These are phyloP conservation scores for Ormyrus nitidulus DNA, from an alignment of 2,888 invertebrate genomes.

Conservation along the genomic window DNA sequence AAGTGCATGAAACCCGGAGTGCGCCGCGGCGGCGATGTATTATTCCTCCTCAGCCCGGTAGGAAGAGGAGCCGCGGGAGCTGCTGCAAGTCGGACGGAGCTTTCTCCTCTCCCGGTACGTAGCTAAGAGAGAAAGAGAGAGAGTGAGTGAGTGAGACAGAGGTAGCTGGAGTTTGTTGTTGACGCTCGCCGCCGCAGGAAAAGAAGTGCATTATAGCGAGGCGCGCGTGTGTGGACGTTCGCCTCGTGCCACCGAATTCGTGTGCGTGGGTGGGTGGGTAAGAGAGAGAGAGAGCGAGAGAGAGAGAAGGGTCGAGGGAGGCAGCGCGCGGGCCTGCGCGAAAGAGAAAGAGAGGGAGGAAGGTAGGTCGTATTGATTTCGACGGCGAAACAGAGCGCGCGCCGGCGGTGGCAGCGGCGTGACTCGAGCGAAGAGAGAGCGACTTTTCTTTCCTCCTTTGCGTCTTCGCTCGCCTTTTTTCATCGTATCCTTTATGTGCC, in stretches of 20 bases:
- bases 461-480: background rate
- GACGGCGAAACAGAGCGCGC: conserved; percentile 59
- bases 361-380: conserved; percentile 66
- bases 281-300: conserved; percentile 57
- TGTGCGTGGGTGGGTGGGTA: background rate
- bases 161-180: background rate
- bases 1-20: background rate
- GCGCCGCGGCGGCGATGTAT: no score
- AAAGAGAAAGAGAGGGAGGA: conserved; percentile 59
- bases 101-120: background rate
- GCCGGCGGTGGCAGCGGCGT: conserved; percentile 16
- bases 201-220: conserved; percentile 58
- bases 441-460: conserved; percentile 26
- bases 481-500: background rate
- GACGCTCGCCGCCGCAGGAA: conserved; percentile 58
- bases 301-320: conserved; percentile 28
- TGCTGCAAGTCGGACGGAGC: no score
- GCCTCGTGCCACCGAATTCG: background rate
- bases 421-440: conserved; percentile 17
- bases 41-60: no score
- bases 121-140: conserved; percentile 35
- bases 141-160: conserved; percentile 17
- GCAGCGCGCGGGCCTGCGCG: background rate
- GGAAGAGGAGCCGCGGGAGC: no score
- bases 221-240: conserved; percentile 3